These are phyloP conservation scores for Watsonalla cultraria DNA, from an alignment of 2,888 invertebrate genomes.

Conservation along the genomic window DNA sequence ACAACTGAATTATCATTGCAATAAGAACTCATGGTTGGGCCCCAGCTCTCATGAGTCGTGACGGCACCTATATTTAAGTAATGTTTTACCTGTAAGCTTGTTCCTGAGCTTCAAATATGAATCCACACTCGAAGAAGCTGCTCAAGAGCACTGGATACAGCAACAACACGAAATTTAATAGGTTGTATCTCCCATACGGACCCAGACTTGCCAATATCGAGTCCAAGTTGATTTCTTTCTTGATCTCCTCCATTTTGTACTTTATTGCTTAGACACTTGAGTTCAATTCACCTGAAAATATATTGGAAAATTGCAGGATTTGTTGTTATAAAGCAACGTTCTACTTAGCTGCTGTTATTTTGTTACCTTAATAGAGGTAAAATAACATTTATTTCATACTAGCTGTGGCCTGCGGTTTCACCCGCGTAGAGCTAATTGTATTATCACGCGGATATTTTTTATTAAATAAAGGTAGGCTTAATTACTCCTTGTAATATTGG, in stretches of 20 bases:
- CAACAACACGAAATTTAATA: constrained; percentile 62
- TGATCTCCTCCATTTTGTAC: constrained; percentile 49
- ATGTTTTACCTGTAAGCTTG: constrained; percentile 45
- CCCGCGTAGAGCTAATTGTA: too few species aligned
- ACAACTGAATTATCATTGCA: too few species aligned
- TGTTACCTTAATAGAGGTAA: neutral
- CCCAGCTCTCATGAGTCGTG: too few species aligned
- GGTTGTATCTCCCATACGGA: constrained; percentile 67
- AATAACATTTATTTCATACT: too few species aligned
- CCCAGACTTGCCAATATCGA: constrained; percentile 65
- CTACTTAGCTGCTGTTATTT: constrained; percentile 1
- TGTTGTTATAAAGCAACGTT: constrained; percentile 8
- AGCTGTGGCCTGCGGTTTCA: too few species aligned
- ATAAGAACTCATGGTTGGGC: too few species aligned
- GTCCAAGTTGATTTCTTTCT: constrained; percentile 70
- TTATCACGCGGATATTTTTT: too few species aligned
- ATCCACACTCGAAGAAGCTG: constrained; percentile 69
- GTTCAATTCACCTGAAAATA: constrained; percentile 33
- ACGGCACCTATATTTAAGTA: neutral
- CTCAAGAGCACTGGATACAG: constrained; percentile 63
- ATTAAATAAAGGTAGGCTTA: too few species aligned
- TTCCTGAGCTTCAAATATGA: constrained; percentile 68
- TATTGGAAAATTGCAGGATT: constrained; percentile 27
- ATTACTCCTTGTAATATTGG: too few species aligned
- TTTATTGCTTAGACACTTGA: constrained; percentile 1